A percentile compares a stretch with the other conserved stretches of the same genome.
These are phyloP conservation scores for Dynastes hyllus DNA, from an alignment of 2,888 invertebrate genomes.

Conservation along the genomic window DNA sequence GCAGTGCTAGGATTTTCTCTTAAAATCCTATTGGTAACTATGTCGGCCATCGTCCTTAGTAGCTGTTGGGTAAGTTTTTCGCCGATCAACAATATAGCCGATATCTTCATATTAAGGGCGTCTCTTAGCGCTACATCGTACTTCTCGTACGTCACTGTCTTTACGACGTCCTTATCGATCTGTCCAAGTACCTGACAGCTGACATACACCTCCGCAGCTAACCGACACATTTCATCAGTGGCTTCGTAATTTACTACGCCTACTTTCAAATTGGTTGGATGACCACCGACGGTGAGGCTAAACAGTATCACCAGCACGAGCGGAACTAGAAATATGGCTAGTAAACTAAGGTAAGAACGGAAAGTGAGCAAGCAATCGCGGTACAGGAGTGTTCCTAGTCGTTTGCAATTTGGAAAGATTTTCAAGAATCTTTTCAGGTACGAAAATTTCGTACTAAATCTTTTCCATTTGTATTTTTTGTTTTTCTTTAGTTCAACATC, in stretches of 20 bases:
- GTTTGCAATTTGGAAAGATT: constrained; percentile 46
- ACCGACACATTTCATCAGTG: constrained; percentile 32
- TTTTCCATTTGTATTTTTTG: neutral
- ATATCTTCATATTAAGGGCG: constrained; percentile 52
- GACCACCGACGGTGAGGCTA: constrained; percentile 53
- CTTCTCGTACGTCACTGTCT: constrained; percentile 24
- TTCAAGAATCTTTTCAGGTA: constrained; percentile 15
- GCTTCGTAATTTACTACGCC: constrained; percentile 55
- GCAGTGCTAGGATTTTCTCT: constrained; percentile 44
- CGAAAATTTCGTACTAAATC: constrained; percentile 6
- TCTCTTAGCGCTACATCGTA: constrained; percentile 48
- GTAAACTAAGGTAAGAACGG: constrained; percentile 50
- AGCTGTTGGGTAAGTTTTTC: constrained; percentile 52
- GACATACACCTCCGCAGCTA: constrained; percentile 36
- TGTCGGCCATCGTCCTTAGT: constrained; percentile 49
- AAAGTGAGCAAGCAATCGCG: constrained; percentile 50
- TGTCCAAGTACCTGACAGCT: constrained; percentile 54
- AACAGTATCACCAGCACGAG: constrained; percentile 51
- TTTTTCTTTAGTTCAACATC: neutral
- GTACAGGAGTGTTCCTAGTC: constrained; percentile 40
- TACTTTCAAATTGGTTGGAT: constrained; percentile 51
- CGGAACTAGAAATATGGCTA: constrained; percentile 52
- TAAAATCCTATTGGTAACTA: constrained; percentile 26
- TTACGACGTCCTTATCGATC: constrained; percentile 51
- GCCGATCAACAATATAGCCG: constrained; percentile 52